These are phyloP conservation scores for Plusia festucae DNA, from an alignment of 2,888 invertebrate species.

Conservation along the genomic window DNA sequence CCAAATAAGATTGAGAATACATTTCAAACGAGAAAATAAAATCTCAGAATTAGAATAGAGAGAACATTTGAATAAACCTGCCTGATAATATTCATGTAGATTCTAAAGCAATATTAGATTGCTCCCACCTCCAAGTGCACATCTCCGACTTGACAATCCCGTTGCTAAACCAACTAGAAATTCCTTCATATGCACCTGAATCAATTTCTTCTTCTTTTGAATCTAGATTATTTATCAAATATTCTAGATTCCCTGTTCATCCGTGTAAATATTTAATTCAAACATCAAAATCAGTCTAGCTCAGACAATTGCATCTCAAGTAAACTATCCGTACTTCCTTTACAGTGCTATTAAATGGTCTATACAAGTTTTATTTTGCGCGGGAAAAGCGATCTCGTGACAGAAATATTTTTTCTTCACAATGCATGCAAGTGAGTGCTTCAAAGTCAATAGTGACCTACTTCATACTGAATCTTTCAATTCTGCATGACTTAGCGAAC, in stretches of 20 bases:
- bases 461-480: conserved; percentile 51
- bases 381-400: conserved; percentile 26
- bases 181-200: too few species aligned
- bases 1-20: too few species aligned
- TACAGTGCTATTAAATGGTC: conserved; percentile 34
- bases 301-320: conserved; percentile 17
- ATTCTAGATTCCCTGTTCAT: background rate
- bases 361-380: conserved; percentile 30
- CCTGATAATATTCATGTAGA: too few species aligned
- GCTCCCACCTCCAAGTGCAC: too few species aligned
- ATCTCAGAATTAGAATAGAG: too few species aligned
- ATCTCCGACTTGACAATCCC: too few species aligned
- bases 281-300: conserved; percentile 20
- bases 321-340: conserved; percentile 26
- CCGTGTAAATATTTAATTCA: background rate
- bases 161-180: too few species aligned
- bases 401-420: conserved; percentile 45
- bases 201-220: too few species aligned
- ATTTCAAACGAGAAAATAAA: too few species aligned
- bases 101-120: too few species aligned
- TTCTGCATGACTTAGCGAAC: conserved; percentile 38
- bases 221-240: too few species aligned
- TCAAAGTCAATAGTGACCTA: conserved; percentile 55
- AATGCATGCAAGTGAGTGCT: conserved; percentile 38
- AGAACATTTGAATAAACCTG: too few species aligned